These are phyloP conservation scores for Sciaenops ocellatus DNA, from an alignment of 2,797 vertebrate species.

Conservation along the genomic window DNA sequence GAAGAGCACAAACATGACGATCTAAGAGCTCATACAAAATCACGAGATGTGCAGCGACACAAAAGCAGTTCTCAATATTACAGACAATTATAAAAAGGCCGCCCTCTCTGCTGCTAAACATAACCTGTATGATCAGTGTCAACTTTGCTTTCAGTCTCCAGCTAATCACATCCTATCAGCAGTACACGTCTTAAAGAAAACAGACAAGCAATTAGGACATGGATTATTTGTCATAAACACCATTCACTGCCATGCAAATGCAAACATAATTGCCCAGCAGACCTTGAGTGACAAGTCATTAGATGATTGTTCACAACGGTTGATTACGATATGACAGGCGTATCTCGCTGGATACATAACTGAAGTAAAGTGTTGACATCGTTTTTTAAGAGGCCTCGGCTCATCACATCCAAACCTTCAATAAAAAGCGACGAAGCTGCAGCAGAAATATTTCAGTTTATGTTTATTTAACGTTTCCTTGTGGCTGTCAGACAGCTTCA, in stretches of 20 bases:
- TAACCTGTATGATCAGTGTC: slow-evolving; percentile 51
- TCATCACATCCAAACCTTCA: slow-evolving; percentile 55
- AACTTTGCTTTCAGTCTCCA: slow-evolving; percentile 65
- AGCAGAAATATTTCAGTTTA: slow-evolving; percentile 26
- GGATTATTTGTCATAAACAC: slow-evolving; percentile 87
- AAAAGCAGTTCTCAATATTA: not conserved
- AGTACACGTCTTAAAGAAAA: slow-evolving; percentile 81
- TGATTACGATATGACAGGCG: slow-evolving; percentile 86
- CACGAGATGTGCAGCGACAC: not conserved
- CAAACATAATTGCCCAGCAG: slow-evolving; percentile 86
- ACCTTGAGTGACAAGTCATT: slow-evolving; percentile 89
- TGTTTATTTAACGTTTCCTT: not conserved
- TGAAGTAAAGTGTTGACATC: slow-evolving; percentile 79
- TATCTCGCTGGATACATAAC: slow-evolving; percentile 78
- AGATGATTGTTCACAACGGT: slow-evolving; percentile 87
- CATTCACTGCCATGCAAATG: slow-evolving; percentile 87
- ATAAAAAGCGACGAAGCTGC: slow-evolving; percentile 7
- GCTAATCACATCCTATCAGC: slow-evolving; percentile 84
- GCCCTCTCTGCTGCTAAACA: slow-evolving; percentile 45
- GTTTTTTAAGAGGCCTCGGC: slow-evolving; percentile 70
- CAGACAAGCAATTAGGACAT: slow-evolving; percentile 87
- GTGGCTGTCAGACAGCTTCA: not conserved
- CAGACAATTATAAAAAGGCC: slow-evolving; percentile 15
- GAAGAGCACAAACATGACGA: not conserved
- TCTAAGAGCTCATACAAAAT: not conserved